Percentiles rank a stretch among this genome's conserved stretches.
Conservation (phyloP, 1,140 invertebrate species). For the Nasonia longicornis region DNA sequence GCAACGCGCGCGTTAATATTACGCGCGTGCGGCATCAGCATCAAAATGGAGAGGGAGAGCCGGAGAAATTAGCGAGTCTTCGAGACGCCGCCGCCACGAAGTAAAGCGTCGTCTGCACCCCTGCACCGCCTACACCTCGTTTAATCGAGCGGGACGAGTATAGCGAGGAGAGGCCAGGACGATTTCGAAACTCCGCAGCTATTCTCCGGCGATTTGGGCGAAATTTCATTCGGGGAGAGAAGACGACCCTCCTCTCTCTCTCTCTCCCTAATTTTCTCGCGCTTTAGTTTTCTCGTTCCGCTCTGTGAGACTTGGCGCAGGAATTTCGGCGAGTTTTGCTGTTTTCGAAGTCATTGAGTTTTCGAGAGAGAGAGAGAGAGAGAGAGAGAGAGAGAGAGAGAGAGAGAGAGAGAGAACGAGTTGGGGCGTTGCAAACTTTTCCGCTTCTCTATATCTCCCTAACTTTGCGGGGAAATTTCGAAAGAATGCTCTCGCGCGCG, state of each 20-base stretch:
- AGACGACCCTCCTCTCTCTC: slow-evolving; percentile 50
- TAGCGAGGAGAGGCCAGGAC: neutral
- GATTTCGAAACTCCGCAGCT: slow-evolving; percentile 47
- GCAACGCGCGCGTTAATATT: neutral
- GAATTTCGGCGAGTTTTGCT: slow-evolving; percentile 16
- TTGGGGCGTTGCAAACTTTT: slow-evolving; percentile 11
- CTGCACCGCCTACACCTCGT: slow-evolving; percentile 44
- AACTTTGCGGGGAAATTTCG: neutral
- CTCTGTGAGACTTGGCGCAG: neutral
- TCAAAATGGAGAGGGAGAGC: slow-evolving; percentile 13
- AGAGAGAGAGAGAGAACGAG: too few species aligned
- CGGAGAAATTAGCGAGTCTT: slow-evolving; percentile 63
- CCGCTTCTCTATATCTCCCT: neutral
- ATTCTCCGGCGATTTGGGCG: slow-evolving; percentile 60
- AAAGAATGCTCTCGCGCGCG: neutral
- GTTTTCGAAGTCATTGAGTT: slow-evolving; percentile 18
- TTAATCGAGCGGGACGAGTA: slow-evolving; percentile 53
- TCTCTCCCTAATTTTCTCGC: slow-evolving; percentile 51
- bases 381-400: too few species aligned
- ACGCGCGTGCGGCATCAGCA: neutral
- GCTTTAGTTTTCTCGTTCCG: slow-evolving; percentile 8
- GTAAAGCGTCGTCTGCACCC: neutral
- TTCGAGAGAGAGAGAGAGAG: neutral
- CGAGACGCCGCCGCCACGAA: slow-evolving; percentile 50
- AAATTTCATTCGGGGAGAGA: slow-evolving; percentile 54